Conservation (phyloP, 2,113 vertebrate species). For the Myotis yumanensis region DNA sequence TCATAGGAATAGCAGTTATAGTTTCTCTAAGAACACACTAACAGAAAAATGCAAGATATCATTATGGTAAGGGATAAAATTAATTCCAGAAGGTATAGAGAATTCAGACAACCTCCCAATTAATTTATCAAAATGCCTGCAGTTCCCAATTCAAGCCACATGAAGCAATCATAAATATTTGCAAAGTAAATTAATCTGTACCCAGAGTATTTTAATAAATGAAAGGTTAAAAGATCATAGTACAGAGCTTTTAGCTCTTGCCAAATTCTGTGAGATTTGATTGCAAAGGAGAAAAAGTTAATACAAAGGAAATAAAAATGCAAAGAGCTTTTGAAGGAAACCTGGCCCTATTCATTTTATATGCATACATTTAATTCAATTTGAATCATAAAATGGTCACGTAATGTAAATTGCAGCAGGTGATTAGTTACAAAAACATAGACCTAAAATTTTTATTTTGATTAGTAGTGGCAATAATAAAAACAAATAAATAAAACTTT, state of each 20-base stretch:
- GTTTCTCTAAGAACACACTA: constrained; percentile 32
- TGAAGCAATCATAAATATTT: constrained; percentile 72
- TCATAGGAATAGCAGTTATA: constrained; percentile 7
- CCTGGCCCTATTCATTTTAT: neutral
- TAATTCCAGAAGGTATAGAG: constrained; percentile 52
- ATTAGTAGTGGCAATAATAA: neutral
- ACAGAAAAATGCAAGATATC: constrained; percentile 57
- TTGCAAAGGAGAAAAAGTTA: neutral
- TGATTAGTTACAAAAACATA: constrained; percentile 27
- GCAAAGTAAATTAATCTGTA: constrained; percentile 64
- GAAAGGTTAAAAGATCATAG: constrained; percentile 28
- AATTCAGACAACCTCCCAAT: constrained; percentile 22
- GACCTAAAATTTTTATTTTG: neutral
- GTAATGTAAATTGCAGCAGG: neutral
- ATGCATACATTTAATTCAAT: neutral
- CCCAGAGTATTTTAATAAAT: constrained; percentile 63
- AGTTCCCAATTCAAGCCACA: constrained; percentile 48
- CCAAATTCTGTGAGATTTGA: constrained; percentile 41
- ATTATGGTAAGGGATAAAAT: constrained; percentile 60
- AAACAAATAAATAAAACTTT: neutral
- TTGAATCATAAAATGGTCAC: neutral
- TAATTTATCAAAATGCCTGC: constrained; percentile 46
- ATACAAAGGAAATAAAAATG: neutral
- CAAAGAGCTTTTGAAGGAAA: neutral
- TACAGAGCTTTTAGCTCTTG: neutral